Conservation (phyloP, 92 coral and sea anemone species). For the Muricea muricata region DNA sequence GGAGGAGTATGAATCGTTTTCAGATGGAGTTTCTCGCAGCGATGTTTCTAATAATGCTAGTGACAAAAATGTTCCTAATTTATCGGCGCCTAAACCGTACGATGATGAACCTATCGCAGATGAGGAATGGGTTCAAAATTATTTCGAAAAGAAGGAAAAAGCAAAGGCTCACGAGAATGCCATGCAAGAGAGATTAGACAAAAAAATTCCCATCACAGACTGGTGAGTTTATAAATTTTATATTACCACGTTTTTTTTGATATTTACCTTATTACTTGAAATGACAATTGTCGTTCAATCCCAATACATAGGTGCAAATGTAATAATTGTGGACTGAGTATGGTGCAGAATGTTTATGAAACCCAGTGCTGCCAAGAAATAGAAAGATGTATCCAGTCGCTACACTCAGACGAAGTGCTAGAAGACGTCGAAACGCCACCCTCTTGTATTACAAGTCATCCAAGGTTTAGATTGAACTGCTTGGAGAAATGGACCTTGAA, state of each 20-base stretch:
- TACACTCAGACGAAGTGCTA: slow-evolving; percentile 3
- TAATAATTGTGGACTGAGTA: slow-evolving; percentile 12
- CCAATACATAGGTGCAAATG: slow-evolving; percentile 17
- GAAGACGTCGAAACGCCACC: slow-evolving; percentile 10
- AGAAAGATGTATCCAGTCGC: slow-evolving; percentile 2
- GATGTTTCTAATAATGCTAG: not conserved
- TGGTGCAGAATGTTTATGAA: slow-evolving; percentile 11
- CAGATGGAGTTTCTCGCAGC: not conserved
- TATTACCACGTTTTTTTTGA: not conserved
- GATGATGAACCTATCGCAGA: slow-evolving; percentile 7
- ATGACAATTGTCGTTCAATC: not conserved
- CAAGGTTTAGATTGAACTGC: not conserved
- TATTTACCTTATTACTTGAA: not conserved
- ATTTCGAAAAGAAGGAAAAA: not conserved
- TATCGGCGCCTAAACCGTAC: slow-evolving; percentile 10
- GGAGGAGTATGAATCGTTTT: slow-evolving; percentile 4
- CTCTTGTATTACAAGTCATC: not conserved
- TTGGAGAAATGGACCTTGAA: not conserved
- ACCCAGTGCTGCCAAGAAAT: slow-evolving; percentile 27
- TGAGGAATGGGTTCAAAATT: slow-evolving; percentile 17
- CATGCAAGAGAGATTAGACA: slow-evolving; percentile 6
- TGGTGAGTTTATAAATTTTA: slow-evolving; percentile 11
- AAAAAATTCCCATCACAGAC: not conserved
- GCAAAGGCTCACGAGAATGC: not conserved
- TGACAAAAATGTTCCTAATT: not conserved